phyloP scores from a whole-genome alignment of 2,113 vertebrate genomes.

The Barnardius zonarius region DNA sequence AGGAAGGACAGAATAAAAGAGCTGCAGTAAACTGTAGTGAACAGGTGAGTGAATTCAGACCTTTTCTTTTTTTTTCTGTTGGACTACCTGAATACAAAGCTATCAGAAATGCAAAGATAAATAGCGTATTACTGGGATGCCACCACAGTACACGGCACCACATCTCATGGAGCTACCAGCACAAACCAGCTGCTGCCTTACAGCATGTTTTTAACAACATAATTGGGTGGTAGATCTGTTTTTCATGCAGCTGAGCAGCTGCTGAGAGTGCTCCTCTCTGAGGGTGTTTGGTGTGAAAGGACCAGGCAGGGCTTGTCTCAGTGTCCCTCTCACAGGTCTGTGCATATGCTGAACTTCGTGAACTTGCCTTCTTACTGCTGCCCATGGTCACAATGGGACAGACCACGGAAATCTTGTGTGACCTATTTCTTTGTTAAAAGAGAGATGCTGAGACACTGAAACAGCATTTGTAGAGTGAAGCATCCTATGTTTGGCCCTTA shows the following conservation, averaged over 20 bases:
- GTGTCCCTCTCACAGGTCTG: rapidly evolving
- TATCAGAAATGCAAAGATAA: not conserved
- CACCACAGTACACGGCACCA: not conserved
- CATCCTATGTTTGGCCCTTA: not conserved
- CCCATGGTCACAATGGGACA: not conserved
- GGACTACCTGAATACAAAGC: not conserved
- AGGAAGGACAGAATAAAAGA: not conserved
- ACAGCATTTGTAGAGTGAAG: not conserved
- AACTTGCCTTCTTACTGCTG: not conserved
- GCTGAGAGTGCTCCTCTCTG: not conserved
- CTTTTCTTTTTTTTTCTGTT: not conserved
- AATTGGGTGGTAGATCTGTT: rapidly evolving
- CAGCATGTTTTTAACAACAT: not conserved
- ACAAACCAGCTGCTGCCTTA: not conserved
- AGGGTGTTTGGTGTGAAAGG: not conserved
- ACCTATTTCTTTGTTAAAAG: not conserved
- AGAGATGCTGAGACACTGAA: not conserved
- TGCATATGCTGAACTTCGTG: rapidly evolving
- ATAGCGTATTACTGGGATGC: not conserved
- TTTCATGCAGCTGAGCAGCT: not conserved
- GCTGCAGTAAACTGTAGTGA: not conserved
- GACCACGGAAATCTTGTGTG: not conserved
- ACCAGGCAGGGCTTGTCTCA: not conserved
- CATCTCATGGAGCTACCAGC: not conserved
- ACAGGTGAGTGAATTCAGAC: not conserved